A percentile compares a stretch with the other conserved stretches of the same genome.
Conservation (phyloP, 2,888 invertebrate genomes). For the Cantharis lateralis region DNA sequence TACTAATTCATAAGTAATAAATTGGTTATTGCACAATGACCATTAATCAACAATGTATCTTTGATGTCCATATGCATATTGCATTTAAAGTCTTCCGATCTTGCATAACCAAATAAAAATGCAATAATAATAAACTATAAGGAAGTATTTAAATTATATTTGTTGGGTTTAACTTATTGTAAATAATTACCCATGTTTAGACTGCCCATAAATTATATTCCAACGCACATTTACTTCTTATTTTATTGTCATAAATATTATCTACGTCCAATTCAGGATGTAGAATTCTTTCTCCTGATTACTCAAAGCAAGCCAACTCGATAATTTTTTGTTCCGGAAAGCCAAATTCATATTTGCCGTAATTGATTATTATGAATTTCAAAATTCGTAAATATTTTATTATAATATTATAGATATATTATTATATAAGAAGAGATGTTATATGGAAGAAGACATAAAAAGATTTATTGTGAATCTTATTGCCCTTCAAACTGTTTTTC, state of each 20-base stretch:
- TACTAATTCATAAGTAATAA: slow-evolving; percentile 51
- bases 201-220: neutral
- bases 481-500: slow-evolving; percentile 13
- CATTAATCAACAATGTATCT: slow-evolving; percentile 54
- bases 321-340: neutral
- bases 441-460: neutral
- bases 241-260: neutral
- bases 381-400: neutral
- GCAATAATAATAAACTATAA: slow-evolving; percentile 43
- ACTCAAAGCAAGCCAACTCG: neutral
- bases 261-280: neutral
- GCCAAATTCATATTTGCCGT: neutral
- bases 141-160: slow-evolving; percentile 39
- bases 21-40: slow-evolving; percentile 49
- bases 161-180: slow-evolving; percentile 5
- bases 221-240: neutral
- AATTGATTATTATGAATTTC: neutral
- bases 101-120: slow-evolving; percentile 42
- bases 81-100: slow-evolving; percentile 13
- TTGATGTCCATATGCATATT: slow-evolving; percentile 44
- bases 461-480: neutral
- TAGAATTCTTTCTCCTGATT: neutral
- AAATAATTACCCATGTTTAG: neutral
- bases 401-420: neutral
- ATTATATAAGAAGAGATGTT: neutral